These are phyloP conservation scores for Anas platyrhynchos DNA, from an alignment of 2,113 vertebrate species.

Conservation along the genomic window DNA sequence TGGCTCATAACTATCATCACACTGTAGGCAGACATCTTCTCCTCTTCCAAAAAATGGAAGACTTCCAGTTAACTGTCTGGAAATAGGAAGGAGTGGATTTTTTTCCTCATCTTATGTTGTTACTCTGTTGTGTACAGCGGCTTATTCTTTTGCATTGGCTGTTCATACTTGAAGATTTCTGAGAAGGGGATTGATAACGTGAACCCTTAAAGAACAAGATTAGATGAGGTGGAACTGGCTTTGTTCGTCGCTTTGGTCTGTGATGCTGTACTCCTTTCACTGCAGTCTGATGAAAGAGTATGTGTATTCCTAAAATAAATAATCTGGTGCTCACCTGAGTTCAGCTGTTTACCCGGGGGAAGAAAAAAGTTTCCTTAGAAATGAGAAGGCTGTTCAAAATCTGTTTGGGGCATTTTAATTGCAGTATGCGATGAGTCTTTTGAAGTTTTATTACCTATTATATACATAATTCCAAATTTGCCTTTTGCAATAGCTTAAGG, in stretches of 20 bases:
- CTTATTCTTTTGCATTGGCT: not conserved
- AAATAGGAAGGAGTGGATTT: not conserved
- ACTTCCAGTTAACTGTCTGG: not conserved
- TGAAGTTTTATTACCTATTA: conserved; percentile 68
- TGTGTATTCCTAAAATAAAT: not conserved
- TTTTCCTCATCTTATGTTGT: not conserved
- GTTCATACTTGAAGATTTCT: not conserved
- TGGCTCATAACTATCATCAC: not conserved
- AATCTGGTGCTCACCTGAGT: not conserved
- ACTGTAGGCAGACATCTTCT: not conserved
- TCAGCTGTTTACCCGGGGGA: not conserved
- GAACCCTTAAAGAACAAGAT: not conserved
- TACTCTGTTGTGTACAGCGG: not conserved
- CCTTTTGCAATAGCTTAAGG: conserved; percentile 41
- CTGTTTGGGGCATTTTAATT: conserved; percentile 58
- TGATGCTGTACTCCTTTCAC: not conserved
- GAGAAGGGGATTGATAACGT: not conserved
- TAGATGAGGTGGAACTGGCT: not conserved
- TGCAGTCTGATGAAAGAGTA: not conserved
- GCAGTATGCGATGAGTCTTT: not conserved
- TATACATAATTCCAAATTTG: conserved; percentile 42
- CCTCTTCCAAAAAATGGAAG: not conserved
- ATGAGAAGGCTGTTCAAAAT: conserved; percentile 37
- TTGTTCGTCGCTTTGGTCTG: not conserved
- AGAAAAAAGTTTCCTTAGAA: not conserved